phyloP scores from a whole-genome alignment of 2,113 vertebrate genomes.

The Periophthalmodon schlosseri region DNA sequence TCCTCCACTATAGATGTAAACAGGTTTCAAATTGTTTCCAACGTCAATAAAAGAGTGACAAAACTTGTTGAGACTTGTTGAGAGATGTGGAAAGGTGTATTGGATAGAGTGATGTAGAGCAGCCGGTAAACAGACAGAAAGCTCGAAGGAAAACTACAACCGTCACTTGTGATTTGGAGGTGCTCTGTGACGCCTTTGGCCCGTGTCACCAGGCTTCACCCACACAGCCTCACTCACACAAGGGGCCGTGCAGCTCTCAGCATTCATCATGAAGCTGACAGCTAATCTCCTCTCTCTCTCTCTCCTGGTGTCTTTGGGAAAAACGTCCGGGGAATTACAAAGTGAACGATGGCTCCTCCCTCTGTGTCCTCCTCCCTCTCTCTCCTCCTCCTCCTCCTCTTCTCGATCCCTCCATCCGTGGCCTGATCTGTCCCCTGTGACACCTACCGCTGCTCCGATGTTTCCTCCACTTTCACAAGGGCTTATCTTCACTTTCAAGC shows the following conservation, averaged over 20 bases:
- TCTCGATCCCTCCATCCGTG: conserved; percentile 22
- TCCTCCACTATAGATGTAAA: not conserved
- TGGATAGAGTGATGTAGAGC: conserved; percentile 28
- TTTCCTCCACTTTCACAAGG: conserved; percentile 19
- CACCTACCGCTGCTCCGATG: not conserved
- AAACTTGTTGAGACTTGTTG: not conserved
- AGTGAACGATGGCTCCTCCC: conserved; percentile 53
- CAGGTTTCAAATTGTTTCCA: not conserved
- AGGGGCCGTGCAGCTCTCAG: conserved; percentile 45
- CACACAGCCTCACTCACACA: conserved; percentile 16
- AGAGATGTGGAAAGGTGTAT: not conserved
- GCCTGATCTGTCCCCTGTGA: conserved; percentile 47
- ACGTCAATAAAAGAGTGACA: not conserved
- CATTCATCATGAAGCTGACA: conserved; percentile 79
- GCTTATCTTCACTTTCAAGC: not conserved
- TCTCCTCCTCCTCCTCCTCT: conserved; percentile 13
- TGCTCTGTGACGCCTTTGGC: conserved; percentile 36
- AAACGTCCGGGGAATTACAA: conserved; percentile 27
- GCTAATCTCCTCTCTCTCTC: conserved; percentile 54
- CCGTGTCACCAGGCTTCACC: not conserved
- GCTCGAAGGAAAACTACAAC: conserved; percentile 50
- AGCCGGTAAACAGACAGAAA: conserved; percentile 45
- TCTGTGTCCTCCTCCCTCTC: conserved; percentile 1
- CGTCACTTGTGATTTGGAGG: conserved; percentile 74
- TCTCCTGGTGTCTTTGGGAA: conserved; percentile 37